Evolutionary conservation across 2,113 vertebrate genomes (phyloP), one percentile per base, ranked within the genome.

Genomic region (Colinus virginianus): DNA sequence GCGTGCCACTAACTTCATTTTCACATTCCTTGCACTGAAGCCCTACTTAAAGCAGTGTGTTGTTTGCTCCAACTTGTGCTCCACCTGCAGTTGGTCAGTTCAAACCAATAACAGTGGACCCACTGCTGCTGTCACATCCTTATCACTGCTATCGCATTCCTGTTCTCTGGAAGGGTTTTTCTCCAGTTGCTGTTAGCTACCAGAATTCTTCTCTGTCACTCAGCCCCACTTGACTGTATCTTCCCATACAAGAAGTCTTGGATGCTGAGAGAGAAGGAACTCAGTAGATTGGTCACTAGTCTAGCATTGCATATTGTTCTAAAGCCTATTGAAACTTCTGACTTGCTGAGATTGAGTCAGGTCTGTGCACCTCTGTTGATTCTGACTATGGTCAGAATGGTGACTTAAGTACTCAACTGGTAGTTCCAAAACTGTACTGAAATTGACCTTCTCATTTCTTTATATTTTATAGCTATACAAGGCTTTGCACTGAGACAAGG

Each of bases 11-110:
- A 13, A 3, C 36, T 32, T 15, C 11, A 26, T 15, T 48, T 4
- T 14, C 5, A 2, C 0, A 0, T 25, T 21, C 23, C 34, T n/a
- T n/a, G 6, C 55, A 56, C 38, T 0, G 1, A 36, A 38, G 13
- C 15, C 36, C 38, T 17, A 7, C 34, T 9, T 15, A 20, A 34
- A 61, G 32, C 8, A 1, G 0, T 9, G 5, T 43, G 32, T 18
- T 11, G 4, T 2, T 18, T 36, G 56, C 79, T 36, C 79, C 34
- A 56, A 2, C 21, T 53, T 0, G 0, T 42, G 25, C 21, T 18
- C 51, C 5, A 20, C 20, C 59, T 55, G 51, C 38, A 53, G 58
- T 38, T 42, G 30, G 28, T 18, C 66, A 53, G 2, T 11, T 34
- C 34, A 42, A 26, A 5, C 22, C 14, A 1, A 12, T 22, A 36